Evolutionary conservation across 2,888 invertebrate species (phyloP).

Genomic region (Psylliodes chrysocephalus): DNA sequence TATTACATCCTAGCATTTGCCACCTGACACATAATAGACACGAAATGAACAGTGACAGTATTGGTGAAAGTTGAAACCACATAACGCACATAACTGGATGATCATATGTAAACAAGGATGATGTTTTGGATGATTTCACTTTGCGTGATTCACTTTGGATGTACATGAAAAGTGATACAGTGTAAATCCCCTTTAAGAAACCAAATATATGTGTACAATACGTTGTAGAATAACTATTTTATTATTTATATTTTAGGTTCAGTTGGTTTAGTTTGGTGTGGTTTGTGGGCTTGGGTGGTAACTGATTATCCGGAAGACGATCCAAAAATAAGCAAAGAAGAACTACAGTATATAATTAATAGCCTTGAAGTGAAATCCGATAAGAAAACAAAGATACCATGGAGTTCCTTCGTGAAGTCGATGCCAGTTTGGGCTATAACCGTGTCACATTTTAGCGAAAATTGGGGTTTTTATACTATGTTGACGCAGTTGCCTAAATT

Average conservation of each 20-base stretch:
- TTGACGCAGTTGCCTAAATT: slow-evolving; percentile 49
- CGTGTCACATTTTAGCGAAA: slow-evolving; percentile 86
- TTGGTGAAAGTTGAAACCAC: no score
- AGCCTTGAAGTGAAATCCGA: slow-evolving; percentile 66
- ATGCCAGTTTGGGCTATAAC: slow-evolving; percentile 86
- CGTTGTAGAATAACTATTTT: no score
- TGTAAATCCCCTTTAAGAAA: no score
- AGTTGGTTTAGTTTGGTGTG: slow-evolving; percentile 77
- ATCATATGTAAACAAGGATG: no score
- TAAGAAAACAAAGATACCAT: slow-evolving; percentile 73
- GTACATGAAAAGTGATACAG: no score
- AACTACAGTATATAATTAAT: slow-evolving; percentile 77
- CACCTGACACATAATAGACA: no score
- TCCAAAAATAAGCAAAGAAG: slow-evolving; percentile 75
- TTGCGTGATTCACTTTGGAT: no score
- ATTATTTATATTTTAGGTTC: slow-evolving; percentile 69
- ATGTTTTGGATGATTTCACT: no score
- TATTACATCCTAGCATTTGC: no score
- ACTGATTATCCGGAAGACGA: slow-evolving; percentile 81
- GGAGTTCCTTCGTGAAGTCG: slow-evolving; percentile 80
- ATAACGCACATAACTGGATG: no score
- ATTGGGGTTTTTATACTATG: slow-evolving; percentile 91
- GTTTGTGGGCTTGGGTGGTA: slow-evolving; percentile 76
- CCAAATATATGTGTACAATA: no score
- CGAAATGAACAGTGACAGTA: no score